phyloP scores from a whole-genome alignment of 2,113 vertebrate genomes.

The Notarius lentiginosus region DNA sequence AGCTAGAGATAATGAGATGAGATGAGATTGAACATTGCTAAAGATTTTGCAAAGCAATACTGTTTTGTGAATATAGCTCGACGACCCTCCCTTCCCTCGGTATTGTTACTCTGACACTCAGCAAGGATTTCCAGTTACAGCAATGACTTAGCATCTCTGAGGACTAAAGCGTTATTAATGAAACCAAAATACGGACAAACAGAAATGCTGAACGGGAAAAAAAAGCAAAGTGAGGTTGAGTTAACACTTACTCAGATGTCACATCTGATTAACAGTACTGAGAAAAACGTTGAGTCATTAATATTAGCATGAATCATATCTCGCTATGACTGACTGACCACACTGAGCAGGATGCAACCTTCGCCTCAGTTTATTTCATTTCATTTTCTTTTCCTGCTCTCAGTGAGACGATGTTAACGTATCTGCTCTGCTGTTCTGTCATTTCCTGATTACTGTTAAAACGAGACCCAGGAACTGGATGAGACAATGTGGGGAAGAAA shows the following conservation, averaged over 20 bases:
- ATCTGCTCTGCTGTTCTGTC: neutral
- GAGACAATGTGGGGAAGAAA: conserved; percentile 24
- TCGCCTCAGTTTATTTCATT: neutral
- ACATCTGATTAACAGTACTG: neutral
- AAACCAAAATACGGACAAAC: neutral
- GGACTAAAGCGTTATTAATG: conserved; percentile 2
- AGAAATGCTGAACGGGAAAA: neutral
- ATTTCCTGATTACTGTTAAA: conserved; percentile 1
- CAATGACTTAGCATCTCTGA: neutral
- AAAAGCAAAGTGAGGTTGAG: neutral
- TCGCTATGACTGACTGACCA: neutral
- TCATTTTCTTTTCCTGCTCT: conserved; percentile 23
- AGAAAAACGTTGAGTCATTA: conserved; percentile 15
- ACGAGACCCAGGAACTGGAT: neutral
- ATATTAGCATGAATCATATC: conserved; percentile 1
- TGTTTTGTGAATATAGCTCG: too few relatives aligned
- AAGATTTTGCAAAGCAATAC: too few relatives aligned
- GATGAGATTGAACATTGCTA: too few relatives aligned
- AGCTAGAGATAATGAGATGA: too few relatives aligned
- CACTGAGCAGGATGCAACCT: neutral
- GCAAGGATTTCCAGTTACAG: neutral
- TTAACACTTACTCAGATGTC: neutral
- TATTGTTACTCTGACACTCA: too few relatives aligned
- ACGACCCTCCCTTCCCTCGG: too few relatives aligned
- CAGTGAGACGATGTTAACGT: neutral